These are phyloP conservation scores for Arizona elegans DNA, from an alignment of 2,113 vertebrate species.

Conservation along the genomic window DNA sequence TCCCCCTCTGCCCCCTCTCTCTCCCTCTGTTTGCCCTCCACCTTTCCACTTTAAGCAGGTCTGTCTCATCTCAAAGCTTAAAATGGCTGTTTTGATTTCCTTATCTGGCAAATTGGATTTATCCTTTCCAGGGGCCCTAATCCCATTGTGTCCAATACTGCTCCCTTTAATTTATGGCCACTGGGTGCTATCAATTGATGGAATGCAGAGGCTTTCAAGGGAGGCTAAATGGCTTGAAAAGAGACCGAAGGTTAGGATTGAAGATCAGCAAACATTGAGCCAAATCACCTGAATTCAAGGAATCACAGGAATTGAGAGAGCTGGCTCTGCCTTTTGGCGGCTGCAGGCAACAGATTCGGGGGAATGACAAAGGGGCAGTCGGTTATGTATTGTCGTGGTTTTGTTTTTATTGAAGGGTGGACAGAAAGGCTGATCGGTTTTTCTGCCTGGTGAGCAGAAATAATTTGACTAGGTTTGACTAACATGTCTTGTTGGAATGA, in stretches of 20 bases:
- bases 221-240: conserved; percentile 68
- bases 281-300: conserved; percentile 28
- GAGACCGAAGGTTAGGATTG: conserved; percentile 36
- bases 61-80: conserved; percentile 47
- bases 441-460: not conserved
- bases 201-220: conserved; percentile 64
- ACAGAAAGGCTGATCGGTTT: not conserved
- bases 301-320: not conserved
- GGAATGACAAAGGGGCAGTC: not conserved
- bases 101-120: conserved; percentile 60
- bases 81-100: conserved; percentile 48
- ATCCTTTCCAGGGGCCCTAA: conserved; percentile 64
- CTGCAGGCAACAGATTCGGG: not conserved
- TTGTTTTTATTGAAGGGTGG: not conserved
- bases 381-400: not conserved
- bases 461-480: not conserved
- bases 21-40: not conserved
- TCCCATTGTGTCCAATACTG: conserved; percentile 60
- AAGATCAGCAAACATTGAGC: conserved; percentile 24
- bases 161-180: conserved; percentile 63
- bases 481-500: not conserved
- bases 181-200: conserved; percentile 56
- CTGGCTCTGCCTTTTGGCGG: not conserved
- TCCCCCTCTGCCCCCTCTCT: too few species aligned
- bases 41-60: not conserved